Base-by-base conservation (phyloP, 2,797 vertebrate genomes). In the Falco rusticolus region DNA sequence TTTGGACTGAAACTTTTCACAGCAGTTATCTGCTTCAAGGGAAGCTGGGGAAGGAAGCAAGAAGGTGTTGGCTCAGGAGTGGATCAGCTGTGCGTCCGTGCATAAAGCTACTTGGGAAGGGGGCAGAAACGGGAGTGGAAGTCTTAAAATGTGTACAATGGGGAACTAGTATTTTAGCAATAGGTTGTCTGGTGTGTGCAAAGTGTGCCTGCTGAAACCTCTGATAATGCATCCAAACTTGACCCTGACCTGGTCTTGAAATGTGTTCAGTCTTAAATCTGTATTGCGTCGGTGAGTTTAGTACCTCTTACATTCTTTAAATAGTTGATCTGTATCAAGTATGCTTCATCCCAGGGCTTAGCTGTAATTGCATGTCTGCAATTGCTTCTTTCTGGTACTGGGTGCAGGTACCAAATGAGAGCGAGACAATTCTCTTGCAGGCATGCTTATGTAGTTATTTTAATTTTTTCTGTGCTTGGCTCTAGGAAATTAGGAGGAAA, bases 321-420 rank as follows among this genome's bases (percentile, higher is more conserved):
- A 97, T 97, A 97, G 96, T 90, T 96, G 93, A 96, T 95, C 96
- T 95, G 59, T 90, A 79, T 91, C 95, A 93, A 95, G 93, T 50
- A 13, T 64, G 93, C 95, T 88, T 96, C 94, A 94, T 97, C 96
- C 87, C 83, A 77, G 83, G 93, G 95, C 90, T 97, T 94, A 97
- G 83, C 87, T 1, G 3, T 60, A 94, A 75, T 69, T 94, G 85
- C 93, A 64, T 80, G 48, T 87, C 87, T 95, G 77, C 77, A 70
- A 4, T 79, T 57, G 47, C 80, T 91, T 86, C 80, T 90, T 79
- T 13, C 54, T 79, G 66, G 47, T 78, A n/a, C 63, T 60, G 56
- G 54, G n/a, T 39, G 9, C 85, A 66, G 83, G 80, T 88, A 47
- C 59, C 3, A 24, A 83, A 68, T 16, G 37, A 83, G 51, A 96